phyloP scores from a whole-genome alignment of 2,113 vertebrate species.

The Aspiorhynchus laticeps region DNA sequence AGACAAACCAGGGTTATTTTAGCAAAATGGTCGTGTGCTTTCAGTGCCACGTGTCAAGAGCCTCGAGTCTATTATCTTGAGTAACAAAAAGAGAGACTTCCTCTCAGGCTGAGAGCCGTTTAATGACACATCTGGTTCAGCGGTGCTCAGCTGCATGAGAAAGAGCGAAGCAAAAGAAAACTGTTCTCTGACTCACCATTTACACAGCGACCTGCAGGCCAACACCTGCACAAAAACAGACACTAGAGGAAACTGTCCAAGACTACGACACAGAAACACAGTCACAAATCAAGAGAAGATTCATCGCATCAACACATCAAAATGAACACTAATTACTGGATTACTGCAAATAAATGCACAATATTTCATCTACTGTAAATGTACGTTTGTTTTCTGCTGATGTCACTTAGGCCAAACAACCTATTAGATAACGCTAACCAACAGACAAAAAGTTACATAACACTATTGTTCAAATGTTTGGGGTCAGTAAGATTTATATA shows the following conservation, averaged over 20 bases:
- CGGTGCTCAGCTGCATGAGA: background rate
- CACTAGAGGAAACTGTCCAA: background rate
- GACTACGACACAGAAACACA: background rate
- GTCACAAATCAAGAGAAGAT: background rate
- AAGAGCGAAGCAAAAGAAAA: background rate
- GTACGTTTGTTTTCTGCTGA: no score
- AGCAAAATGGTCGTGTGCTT: background rate
- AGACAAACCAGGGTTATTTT: background rate
- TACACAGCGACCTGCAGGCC: background rate
- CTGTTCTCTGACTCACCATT: background rate
- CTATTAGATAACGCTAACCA: no score
- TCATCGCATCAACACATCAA: background rate
- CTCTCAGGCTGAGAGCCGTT: constrained; percentile 26
- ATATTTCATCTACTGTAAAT: background rate
- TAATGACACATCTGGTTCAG: constrained; percentile 25
- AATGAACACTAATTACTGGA: background rate
- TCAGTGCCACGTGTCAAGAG: constrained; percentile 15
- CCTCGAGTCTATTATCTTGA: constrained; percentile 18
- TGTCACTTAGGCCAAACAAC: no score
- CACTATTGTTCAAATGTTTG: no score
- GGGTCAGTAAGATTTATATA: no score
- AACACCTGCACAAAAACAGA: background rate
- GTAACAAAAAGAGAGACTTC: constrained; percentile 17
- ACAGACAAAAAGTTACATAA: no score
- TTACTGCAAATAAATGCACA: background rate